A percentile compares a stretch with the other conserved stretches of the same genome.
phyloP scores from a whole-genome alignment of 2,113 vertebrate genomes.

The Hyaena hyaena region DNA sequence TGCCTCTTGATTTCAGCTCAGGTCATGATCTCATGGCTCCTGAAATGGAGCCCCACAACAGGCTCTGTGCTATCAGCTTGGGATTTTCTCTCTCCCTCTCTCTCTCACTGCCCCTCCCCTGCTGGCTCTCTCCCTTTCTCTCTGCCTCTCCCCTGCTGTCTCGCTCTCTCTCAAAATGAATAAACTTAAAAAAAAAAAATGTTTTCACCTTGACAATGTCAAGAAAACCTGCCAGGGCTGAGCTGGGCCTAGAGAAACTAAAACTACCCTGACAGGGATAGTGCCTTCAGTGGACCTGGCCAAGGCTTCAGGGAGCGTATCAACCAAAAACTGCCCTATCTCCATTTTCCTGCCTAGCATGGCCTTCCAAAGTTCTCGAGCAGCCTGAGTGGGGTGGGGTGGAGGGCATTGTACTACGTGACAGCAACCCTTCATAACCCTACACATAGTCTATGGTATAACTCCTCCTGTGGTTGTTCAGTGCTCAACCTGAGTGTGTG shows the following conservation, averaged over 20 bases:
- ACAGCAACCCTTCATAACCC: too few species aligned
- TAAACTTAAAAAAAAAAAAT: too few species aligned
- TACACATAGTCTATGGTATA: fast-evolving
- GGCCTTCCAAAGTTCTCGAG: neutral
- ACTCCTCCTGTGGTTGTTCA: neutral
- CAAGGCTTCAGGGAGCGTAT: neutral
- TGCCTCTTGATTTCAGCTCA: too few species aligned
- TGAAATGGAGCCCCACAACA: too few species aligned
- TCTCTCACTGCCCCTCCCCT: too few species aligned
- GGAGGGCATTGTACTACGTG: neutral
- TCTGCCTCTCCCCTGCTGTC: too few species aligned
- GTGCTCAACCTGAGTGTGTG: neutral
- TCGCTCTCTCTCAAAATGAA: too few species aligned
- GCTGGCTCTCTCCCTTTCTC: too few species aligned
- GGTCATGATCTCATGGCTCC: too few species aligned
- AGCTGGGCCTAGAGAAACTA: neutral
- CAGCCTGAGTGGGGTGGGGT: too few species aligned
- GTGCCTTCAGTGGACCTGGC: fast-evolving
- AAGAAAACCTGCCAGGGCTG: neutral
- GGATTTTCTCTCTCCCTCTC: too few species aligned
- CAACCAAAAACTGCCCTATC: neutral
- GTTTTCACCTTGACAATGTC: neutral
- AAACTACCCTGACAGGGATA: neutral
- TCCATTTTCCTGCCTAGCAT: neutral
- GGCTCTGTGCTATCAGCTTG: too few species aligned